Evolutionary conservation across 2,888 invertebrate genomes (phyloP).

Genomic region (Drosophila yooni): DNA sequence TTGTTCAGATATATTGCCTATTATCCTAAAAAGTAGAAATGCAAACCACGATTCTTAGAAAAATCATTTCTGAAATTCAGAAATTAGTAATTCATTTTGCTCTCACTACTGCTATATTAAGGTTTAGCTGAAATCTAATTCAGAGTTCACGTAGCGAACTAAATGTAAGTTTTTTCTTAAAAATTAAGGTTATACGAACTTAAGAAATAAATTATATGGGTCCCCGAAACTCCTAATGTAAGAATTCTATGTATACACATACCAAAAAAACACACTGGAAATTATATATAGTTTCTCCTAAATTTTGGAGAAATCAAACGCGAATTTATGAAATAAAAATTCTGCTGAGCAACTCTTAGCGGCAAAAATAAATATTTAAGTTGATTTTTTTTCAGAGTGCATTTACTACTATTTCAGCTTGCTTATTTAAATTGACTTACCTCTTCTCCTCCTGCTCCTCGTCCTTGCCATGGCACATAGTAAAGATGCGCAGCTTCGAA

Average conservation of each 20-base stretch:
- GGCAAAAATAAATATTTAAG: background rate
- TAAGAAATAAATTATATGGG: background rate
- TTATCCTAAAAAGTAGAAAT: background rate
- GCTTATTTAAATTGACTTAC: constrained; percentile 85
- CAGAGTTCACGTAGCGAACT: background rate
- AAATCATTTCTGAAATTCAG: background rate
- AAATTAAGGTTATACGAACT: background rate
- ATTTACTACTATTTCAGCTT: background rate
- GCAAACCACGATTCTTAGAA: background rate
- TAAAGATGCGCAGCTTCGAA: constrained; percentile 92
- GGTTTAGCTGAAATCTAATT: too few species aligned
- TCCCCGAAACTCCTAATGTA: background rate
- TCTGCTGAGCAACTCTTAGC: background rate
- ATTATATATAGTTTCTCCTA: background rate
- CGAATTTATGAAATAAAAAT: background rate
- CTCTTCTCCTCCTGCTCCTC: constrained; percentile 93
- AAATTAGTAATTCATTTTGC: too few species aligned
- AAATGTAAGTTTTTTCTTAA: background rate
- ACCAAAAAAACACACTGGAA: background rate
- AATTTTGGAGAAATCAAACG: background rate
- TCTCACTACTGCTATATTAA: background rate
- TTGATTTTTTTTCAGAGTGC: background rate
- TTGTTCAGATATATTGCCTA: background rate
- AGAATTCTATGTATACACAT: background rate
- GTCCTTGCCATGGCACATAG: constrained; percentile 92